phyloP scores from a whole-genome alignment of 2,888 invertebrate genomes.

The Megaustenia siamemsis region DNA sequence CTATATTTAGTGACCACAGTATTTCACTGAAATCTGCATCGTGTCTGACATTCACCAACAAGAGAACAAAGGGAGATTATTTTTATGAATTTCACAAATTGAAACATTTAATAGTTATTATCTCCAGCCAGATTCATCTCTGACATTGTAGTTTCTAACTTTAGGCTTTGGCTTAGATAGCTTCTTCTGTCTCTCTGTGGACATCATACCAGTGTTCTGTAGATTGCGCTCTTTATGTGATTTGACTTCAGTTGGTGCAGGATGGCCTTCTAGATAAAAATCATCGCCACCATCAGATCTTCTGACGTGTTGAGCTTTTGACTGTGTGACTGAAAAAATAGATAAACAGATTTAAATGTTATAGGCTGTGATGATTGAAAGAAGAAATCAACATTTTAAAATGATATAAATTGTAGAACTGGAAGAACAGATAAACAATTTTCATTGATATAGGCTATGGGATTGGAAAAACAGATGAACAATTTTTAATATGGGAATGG shows the following conservation, averaged over 20 bases:
- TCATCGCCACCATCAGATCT: conserved; percentile 13
- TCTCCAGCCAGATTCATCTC: conserved; percentile 58
- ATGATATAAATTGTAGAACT: no score
- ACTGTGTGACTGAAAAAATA: background rate
- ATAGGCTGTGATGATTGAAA: no score
- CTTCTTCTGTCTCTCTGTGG: conserved; percentile 17
- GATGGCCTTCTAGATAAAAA: conserved; percentile 44
- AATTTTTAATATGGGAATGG: no score
- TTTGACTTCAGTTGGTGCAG: conserved; percentile 10
- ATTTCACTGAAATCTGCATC: no score
- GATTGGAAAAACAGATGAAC: no score
- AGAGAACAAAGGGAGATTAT: no score
- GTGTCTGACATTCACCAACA: no score
- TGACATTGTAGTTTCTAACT: conserved; percentile 71
- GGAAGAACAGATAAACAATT: background rate
- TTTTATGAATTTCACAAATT: no score
- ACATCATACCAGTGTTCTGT: background rate
- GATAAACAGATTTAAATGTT: background rate
- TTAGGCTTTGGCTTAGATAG: conserved; percentile 27
- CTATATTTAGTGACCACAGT: no score
- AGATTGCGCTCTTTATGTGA: background rate
- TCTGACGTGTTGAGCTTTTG: background rate
- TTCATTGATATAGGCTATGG: background rate
- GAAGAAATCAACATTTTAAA: no score
- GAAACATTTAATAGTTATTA: background rate